A percentile compares a stretch with the other conserved stretches of the same genome.
Evolutionary conservation across 1,140 invertebrate genomes (phyloP).

Genomic region (Caenorhabditis tropicalis): DNA sequence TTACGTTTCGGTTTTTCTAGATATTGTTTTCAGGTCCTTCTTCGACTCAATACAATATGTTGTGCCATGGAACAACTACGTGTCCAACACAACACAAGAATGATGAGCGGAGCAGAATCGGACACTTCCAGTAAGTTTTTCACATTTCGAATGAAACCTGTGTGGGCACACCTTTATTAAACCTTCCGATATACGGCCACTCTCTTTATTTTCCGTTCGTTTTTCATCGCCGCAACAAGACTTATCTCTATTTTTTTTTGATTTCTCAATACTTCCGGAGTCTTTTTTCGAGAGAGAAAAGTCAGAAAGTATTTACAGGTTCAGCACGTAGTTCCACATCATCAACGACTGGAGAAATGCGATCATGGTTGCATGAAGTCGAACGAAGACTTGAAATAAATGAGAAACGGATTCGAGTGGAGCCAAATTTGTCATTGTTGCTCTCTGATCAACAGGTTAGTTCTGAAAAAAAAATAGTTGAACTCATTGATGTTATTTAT

Average conservation of each 20-base stretch:
- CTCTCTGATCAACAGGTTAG: constrained; percentile 24
- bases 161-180: constrained; percentile 31
- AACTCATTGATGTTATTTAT: not conserved
- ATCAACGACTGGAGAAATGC: constrained; percentile 20
- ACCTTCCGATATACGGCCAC: not conserved
- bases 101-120: constrained; percentile 40
- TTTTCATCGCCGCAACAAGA: not conserved
- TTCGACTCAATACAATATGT: constrained; percentile 51
- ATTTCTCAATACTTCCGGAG: not conserved
- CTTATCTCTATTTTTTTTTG: not conserved
- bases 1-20: not conserved
- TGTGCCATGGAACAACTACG: constrained; percentile 54
- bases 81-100: constrained; percentile 21
- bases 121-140: constrained; percentile 50
- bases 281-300: not conserved
- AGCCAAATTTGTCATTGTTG: constrained; percentile 16
- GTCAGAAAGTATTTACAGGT: not conserved
- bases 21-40: constrained; percentile 16
- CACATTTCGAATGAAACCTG: constrained; percentile 22
- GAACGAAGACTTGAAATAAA: constrained; percentile 29
- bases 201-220: not conserved
- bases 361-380: constrained; percentile 22
- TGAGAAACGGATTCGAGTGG: constrained; percentile 44
- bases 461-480: not conserved
- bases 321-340: constrained; percentile 37